These are phyloP conservation scores for Anagyrus pseudococci DNA, from an alignment of 2,888 invertebrate genomes.

Conservation along the genomic window DNA sequence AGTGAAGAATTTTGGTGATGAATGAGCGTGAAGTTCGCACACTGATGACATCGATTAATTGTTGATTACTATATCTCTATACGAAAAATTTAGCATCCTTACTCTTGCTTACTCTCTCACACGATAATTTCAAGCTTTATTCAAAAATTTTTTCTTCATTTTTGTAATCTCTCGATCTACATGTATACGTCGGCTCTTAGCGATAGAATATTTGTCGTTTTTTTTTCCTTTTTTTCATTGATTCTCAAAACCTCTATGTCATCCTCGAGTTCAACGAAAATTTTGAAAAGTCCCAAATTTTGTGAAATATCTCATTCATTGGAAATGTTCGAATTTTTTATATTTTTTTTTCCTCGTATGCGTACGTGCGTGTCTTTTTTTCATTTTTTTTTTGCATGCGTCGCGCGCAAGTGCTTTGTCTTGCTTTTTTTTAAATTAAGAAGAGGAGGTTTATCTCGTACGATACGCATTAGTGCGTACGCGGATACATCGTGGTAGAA, in stretches of 20 bases:
- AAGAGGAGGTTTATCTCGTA: constrained; percentile 33
- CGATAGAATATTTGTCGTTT: not conserved
- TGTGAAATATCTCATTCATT: constrained; percentile 6
- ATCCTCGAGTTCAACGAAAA: constrained; percentile 18
- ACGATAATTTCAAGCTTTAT: constrained; percentile 21
- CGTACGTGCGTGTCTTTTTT: constrained; percentile 19
- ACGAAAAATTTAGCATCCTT: constrained; percentile 30
- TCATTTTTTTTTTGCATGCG: constrained; percentile 10
- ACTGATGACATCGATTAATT: constrained; percentile 40
- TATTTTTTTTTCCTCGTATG: constrained; percentile 12
- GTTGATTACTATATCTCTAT: constrained; percentile 18
- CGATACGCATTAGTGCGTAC: too few species aligned
- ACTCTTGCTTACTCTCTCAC: constrained; percentile 12
- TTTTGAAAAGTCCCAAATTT: constrained; percentile 29
- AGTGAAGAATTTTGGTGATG: constrained; percentile 30
- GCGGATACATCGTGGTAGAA: constrained; percentile 16
- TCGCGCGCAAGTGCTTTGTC: constrained; percentile 19
- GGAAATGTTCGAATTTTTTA: constrained; percentile 21
- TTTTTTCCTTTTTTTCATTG: constrained; percentile 19
- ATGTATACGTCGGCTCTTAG: constrained; percentile 5
- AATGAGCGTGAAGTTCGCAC: constrained; percentile 40
- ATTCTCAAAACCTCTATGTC: constrained; percentile 13
- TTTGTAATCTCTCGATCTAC: constrained; percentile 16
- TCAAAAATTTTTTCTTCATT: constrained; percentile 3
- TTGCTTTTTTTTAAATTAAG: constrained; percentile 24